Evolutionary conservation across 2,113 vertebrate genomes (phyloP).

Genomic region (Pseudorectes ferrugineus): DNA sequence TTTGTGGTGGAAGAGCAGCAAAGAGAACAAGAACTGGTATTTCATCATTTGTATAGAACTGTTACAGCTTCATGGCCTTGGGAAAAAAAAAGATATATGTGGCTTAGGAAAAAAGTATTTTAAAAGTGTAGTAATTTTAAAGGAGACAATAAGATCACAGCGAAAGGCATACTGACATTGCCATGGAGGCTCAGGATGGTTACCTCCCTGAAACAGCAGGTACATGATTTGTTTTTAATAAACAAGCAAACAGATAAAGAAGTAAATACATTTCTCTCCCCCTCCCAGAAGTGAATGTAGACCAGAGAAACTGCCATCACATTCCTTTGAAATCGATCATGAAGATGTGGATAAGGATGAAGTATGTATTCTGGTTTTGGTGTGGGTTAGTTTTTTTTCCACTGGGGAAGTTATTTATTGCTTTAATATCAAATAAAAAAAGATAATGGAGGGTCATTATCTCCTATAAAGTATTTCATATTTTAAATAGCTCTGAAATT

Average conservation of each 20-base stretch:
- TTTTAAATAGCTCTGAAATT: not conserved
- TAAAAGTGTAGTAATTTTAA: not conserved
- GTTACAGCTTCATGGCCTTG: not conserved
- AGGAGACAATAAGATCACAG: not conserved
- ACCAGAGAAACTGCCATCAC: constrained; percentile 91
- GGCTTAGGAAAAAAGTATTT: not conserved
- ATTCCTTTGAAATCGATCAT: constrained; percentile 97
- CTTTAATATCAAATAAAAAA: not conserved
- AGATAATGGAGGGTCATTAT: not conserved
- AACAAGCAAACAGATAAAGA: not conserved
- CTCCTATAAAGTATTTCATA: not conserved
- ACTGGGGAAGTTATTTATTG: not conserved
- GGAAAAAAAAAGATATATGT: not conserved
- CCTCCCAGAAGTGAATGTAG: constrained; percentile 81
- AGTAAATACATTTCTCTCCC: not conserved
- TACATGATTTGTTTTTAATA: not conserved
- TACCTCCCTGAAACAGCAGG: not conserved
- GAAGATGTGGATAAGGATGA: constrained; percentile 98
- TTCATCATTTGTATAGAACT: not conserved
- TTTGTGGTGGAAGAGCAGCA: not conserved
- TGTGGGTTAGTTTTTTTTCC: fast-evolving
- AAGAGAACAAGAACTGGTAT: not conserved
- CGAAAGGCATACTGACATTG: not conserved
- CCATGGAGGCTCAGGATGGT: fast-evolving
- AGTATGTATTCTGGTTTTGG: constrained; percentile 68